Evolutionary conservation across 2,113 vertebrate species (phyloP).

Genomic region (Chroicocephalus ridibundus): DNA sequence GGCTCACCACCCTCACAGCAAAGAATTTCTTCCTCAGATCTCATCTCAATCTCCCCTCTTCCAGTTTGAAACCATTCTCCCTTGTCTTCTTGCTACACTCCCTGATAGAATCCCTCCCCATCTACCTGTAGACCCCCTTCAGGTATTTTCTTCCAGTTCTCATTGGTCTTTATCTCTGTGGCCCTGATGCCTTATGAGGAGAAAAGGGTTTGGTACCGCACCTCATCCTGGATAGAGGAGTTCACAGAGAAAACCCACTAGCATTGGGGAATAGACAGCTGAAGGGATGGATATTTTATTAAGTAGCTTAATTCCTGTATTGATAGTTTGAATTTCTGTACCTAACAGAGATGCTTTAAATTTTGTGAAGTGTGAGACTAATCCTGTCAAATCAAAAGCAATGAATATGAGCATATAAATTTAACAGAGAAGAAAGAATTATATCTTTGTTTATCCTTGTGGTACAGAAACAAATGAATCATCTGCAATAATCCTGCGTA

Average conservation of each 20-base stretch:
- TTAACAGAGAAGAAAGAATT: background rate
- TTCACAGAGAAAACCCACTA: background rate
- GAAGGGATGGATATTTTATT: background rate
- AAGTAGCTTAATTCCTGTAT: background rate
- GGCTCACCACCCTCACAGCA: background rate
- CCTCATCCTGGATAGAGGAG: background rate
- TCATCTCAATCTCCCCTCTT: background rate
- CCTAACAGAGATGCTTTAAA: background rate
- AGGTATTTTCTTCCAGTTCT: background rate
- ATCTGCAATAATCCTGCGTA: background rate
- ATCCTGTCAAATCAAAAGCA: constrained; percentile 8
- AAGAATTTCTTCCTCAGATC: background rate
- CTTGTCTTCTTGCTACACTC: background rate
- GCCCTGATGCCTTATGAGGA: background rate
- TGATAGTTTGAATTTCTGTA: background rate
- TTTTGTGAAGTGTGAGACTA: constrained; percentile 29
- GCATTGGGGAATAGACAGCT: background rate
- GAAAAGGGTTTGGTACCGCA: background rate
- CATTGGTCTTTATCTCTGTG: background rate
- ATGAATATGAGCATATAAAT: background rate
- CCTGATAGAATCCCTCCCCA: background rate
- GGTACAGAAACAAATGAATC: background rate
- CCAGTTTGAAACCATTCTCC: background rate
- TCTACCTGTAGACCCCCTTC: background rate
- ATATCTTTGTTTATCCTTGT: background rate